phyloP scores from a whole-genome alignment of 2,888 invertebrate species.

The Acleris sparsana region DNA sequence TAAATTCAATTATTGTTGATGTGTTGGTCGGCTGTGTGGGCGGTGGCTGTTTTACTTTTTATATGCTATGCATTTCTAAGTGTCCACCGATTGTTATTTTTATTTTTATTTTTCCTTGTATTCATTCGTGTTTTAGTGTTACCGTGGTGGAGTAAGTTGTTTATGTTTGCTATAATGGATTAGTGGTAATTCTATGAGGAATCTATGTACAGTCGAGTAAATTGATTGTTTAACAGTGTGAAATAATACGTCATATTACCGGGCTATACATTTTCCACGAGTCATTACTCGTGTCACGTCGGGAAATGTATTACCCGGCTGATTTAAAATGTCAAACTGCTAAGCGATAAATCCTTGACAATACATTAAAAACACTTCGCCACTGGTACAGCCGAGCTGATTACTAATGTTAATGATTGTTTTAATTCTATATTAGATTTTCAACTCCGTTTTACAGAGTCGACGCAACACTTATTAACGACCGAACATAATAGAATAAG shows the following conservation, averaged over 20 bases:
- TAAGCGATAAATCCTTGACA: no score
- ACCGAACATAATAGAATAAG: not conserved
- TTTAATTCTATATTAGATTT: not conserved
- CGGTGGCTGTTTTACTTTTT: slow-evolving; percentile 26
- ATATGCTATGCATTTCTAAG: slow-evolving; percentile 30
- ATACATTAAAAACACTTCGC: no score
- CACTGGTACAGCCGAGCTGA: not conserved
- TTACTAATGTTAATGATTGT: not conserved
- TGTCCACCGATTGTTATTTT: slow-evolving; percentile 32
- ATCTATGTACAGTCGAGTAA: no score
- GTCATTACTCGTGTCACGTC: no score
- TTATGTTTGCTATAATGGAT: no score
- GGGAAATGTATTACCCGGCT: no score
- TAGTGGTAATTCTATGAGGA: no score
- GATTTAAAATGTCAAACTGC: no score
- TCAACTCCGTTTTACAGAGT: slow-evolving; percentile 11
- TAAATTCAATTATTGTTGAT: slow-evolving; percentile 34
- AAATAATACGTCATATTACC: no score
- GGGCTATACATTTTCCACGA: no score
- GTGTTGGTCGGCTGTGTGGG: slow-evolving; percentile 28
- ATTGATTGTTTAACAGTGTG: no score
- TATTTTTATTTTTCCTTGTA: slow-evolving; percentile 1
- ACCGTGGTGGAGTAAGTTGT: not conserved
- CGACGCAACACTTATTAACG: slow-evolving; percentile 9
- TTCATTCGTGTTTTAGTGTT: slow-evolving; percentile 5